phyloP scores from a whole-genome alignment of 2,797 vertebrate genomes.

The Tolypeutes matacus region DNA sequence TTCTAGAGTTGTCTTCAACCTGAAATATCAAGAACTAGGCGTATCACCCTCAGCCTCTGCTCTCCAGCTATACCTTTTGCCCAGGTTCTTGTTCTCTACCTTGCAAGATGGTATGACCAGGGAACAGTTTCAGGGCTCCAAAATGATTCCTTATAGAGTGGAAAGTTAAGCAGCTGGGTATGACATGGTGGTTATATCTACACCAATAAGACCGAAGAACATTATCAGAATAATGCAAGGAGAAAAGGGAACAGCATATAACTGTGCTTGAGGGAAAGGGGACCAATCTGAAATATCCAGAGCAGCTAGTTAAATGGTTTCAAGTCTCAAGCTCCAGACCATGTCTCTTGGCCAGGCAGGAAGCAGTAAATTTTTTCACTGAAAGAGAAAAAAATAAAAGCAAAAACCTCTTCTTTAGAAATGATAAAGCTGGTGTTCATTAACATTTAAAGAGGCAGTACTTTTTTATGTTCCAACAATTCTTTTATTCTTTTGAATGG shows the following conservation, averaged over 20 bases:
- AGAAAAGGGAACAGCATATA: background rate
- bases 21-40: background rate
- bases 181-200: accelerated
- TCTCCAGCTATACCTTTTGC: background rate
- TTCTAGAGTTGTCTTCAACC: background rate
- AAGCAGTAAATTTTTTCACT: slow-evolving; percentile 18
- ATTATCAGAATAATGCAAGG: slow-evolving; percentile 18
- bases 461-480: slow-evolving; percentile 83
- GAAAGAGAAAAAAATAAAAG: slow-evolving; percentile 32
- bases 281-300: background rate
- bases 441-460: slow-evolving; percentile 86
- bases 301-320: background rate
- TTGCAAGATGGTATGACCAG: background rate
- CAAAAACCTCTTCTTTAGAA: slow-evolving; percentile 82
- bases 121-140: background rate
- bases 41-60: background rate
- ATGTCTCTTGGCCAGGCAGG: background rate
- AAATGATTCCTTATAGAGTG: accelerated
- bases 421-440: slow-evolving; percentile 82
- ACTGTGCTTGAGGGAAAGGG: background rate
- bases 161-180: background rate
- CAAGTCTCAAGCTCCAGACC: slow-evolving; percentile 17
- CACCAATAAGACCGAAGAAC: background rate
- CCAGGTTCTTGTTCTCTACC: slow-evolving; percentile 14
- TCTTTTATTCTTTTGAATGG: slow-evolving; percentile 84